Conservation (phyloP, 1,140 invertebrate species). For the Papilio polyxenes region DNA sequence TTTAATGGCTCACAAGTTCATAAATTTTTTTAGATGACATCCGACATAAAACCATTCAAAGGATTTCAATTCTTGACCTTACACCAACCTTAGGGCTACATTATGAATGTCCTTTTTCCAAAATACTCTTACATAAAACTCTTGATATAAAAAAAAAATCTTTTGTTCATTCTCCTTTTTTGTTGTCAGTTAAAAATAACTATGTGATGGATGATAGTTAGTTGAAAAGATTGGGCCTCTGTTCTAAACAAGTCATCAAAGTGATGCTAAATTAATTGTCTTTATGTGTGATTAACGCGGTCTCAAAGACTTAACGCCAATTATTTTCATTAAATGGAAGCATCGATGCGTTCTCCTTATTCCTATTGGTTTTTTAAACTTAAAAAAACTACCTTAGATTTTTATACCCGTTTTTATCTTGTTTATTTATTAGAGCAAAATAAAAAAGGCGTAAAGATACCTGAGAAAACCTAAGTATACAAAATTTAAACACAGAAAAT, state of each 20-base stretch:
- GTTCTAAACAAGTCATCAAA: slow-evolving; percentile 18
- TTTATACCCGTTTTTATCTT: not conserved
- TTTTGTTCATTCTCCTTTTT: not conserved
- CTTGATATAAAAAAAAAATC: not conserved
- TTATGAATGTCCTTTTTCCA: too few species aligned
- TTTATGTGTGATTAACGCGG: not conserved
- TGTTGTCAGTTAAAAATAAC: not conserved
- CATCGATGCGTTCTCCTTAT: not conserved
- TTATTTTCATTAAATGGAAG: slow-evolving; percentile 3
- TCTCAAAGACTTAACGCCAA: not conserved
- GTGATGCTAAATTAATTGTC: not conserved
- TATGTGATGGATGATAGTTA: not conserved
- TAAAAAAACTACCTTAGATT: not conserved
- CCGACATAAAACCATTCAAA: too few species aligned
- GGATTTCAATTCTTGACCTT: too few species aligned
- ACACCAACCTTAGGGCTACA: too few species aligned
- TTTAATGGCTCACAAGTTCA: not conserved
- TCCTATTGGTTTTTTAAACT: not conserved
- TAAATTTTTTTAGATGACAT: too few species aligned
- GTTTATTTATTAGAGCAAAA: not conserved
- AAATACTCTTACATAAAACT: too few species aligned
- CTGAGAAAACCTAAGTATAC: too few species aligned
- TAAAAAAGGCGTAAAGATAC: too few species aligned
- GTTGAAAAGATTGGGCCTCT: not conserved
- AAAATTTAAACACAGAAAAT: too few species aligned